These are phyloP conservation scores for Cardinalis cardinalis DNA, from an alignment of 2,113 vertebrate species.

Conservation along the genomic window DNA sequence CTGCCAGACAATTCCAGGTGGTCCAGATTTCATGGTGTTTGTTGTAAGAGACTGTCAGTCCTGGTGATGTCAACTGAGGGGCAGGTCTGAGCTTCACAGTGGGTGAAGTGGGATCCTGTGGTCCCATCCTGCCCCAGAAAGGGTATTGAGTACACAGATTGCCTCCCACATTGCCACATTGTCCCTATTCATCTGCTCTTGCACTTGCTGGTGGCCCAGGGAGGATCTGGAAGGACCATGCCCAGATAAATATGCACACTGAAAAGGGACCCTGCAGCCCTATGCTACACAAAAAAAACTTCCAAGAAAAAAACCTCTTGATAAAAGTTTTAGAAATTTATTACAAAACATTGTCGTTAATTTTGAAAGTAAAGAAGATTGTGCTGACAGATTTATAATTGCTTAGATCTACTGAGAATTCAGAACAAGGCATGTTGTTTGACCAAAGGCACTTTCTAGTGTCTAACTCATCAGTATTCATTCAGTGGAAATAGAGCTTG, in stretches of 20 bases:
- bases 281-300: background rate
- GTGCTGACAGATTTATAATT: background rate
- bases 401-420: constrained; percentile 3
- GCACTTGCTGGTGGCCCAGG: background rate
- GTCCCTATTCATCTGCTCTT: background rate
- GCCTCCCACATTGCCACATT: background rate
- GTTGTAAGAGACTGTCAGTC: background rate
- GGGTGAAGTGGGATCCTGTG: background rate
- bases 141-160: background rate
- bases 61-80: background rate
- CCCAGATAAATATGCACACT: background rate
- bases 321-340: background rate
- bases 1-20: background rate
- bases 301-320: background rate
- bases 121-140: background rate
- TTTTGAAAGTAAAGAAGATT: background rate
- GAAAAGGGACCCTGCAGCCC: background rate
- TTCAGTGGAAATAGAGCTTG: constrained; percentile 5
- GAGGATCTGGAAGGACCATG: background rate
- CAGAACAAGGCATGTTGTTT: background rate
- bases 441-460: background rate
- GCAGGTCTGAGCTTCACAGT: background rate
- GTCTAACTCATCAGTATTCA: background rate
- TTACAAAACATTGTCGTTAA: background rate
- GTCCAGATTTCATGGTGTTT: background rate